These are phyloP conservation scores for Semaprochilodus insignis DNA, from an alignment of 2,797 vertebrate genomes.

Conservation along the genomic window DNA sequence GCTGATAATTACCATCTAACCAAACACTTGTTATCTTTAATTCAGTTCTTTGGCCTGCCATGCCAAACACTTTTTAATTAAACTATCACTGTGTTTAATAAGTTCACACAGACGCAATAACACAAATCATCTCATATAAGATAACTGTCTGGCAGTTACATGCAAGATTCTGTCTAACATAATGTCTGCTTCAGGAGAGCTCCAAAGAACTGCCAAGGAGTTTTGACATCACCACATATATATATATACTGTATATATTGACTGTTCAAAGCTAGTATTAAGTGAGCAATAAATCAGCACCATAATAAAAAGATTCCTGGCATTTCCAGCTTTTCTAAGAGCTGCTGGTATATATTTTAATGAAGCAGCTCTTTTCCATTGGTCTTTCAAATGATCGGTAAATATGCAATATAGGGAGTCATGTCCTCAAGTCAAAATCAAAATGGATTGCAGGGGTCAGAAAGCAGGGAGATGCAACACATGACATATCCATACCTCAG, in stretches of 20 bases:
- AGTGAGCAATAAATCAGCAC: slow-evolving; percentile 65
- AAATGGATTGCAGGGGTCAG: not conserved
- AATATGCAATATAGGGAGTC: not conserved
- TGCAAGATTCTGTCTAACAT: slow-evolving; percentile 46
- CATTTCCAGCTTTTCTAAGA: slow-evolving; percentile 36
- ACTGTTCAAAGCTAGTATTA: slow-evolving; percentile 62
- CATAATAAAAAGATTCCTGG: slow-evolving; percentile 36
- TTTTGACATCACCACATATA: slow-evolving; percentile 45
- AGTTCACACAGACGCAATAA: slow-evolving; percentile 56
- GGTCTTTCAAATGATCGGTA: not conserved
- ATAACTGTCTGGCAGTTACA: slow-evolving; percentile 64
- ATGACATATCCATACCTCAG: not conserved
- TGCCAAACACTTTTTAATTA: slow-evolving; percentile 65
- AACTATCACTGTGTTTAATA: slow-evolving; percentile 61
- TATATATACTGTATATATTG: slow-evolving; percentile 23
- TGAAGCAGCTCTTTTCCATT: slow-evolving; percentile 35
- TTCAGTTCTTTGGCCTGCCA: slow-evolving; percentile 43
- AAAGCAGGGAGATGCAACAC: not conserved
- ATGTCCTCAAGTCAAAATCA: not conserved
- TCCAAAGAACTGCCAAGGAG: not conserved
- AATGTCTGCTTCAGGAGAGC: slow-evolving; percentile 12
- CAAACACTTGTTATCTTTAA: slow-evolving; percentile 58
- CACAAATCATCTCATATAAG: slow-evolving; percentile 71
- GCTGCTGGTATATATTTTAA: slow-evolving; percentile 36
- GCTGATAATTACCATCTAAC: slow-evolving; percentile 24